Base-by-base conservation (phyloP, 2,888 invertebrate species). In the Ecliptopera silaceata region DNA sequence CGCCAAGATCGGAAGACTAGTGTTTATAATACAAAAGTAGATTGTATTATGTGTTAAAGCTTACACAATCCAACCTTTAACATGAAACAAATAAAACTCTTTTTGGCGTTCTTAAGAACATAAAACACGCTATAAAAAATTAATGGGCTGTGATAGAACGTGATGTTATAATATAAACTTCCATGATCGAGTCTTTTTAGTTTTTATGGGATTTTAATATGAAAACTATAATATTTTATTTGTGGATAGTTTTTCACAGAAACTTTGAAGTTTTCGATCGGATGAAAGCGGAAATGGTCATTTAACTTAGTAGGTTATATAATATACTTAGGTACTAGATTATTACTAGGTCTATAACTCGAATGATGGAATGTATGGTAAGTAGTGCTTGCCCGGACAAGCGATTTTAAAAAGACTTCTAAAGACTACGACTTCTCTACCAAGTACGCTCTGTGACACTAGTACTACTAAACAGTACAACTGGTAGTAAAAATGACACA, bases 71-170 rank as follows among this genome's bases (percentile, higher is more conserved):
- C 11, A 39, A 31, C 48, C 42, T 51, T 45, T 26, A 46, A 42
- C 18, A 38, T 46, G 15, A 18, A 53, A 17, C 15, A 8, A 34
- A 46, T 53, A 54, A 55, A 49, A 36, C 38, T 31, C 12, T 44
- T 55, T 44, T 55, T 18, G 48, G 48, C 13, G 31, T 31, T 38
- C 41, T 39, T 55, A 48, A 48, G 31, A 48, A 10, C 22, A 43
- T 43, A 26, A 36, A 46, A 26, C 34, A 34, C 15, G 12, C 43
- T 48, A 36, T 54, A 13, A 54, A 48, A 32, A 36, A 13, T 48
- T 48, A 31, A 53, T 47, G 41, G 46, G 8, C 41, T 55, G 55
- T 18, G 20, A 41, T 50, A 42, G 12, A 13, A 53, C 11, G 38
- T 29, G 11, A 22, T 32, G 46, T 32, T 41, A 32, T 32, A 42